Base-by-base conservation (phyloP, 1,140 invertebrate species). In the Microplitis demolitor region DNA sequence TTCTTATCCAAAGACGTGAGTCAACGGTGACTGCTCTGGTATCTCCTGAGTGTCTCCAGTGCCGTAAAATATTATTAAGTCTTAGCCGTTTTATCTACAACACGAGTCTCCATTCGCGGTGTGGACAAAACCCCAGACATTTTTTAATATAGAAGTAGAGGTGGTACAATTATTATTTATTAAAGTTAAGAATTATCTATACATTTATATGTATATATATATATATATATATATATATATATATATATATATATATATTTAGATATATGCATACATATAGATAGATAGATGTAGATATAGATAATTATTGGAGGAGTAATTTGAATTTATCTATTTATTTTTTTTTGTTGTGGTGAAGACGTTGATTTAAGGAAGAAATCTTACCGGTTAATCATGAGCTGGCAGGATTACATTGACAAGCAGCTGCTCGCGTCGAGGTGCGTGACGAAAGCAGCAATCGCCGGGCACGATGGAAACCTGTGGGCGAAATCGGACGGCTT, bases 371-470 rank as follows among this genome's bases (percentile, higher is more conserved):
- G 11, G n/a, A 54, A 45, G 39, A 45, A 45, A 45, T 14, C 39
- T 54, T 31, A 68, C 50, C 50, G 45, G 13, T 24, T 71, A 58
- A 92, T 87, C 85, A 97, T 97, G 95, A 97, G 95, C 92, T 98
- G 96, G 96, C 95, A 97, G 93, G 95, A 96, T 92, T 98, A 98
- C 91, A 95, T 98, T 86, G 96, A 97, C 90, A 97, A 96, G 91
- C 96, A 98, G 90, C 93, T 97, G 89, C 91, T 97, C 89, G 95
- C 95, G 82, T 96, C 95, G 83, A 93, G 92, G 88, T 96, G 94
- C 92, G 94, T 96, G 79, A 94, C 92, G 87, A 96, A 96, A 91
- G 96, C 96, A 79, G 95, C 94, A 78, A 98, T 97, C 87, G 95
- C 94, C 84, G 96, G 96, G 87, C 94, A 96, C 88, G 96, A 98